Conservation (phyloP, 92 coral and sea anemone species). For the Galaxea fascicularis region DNA sequence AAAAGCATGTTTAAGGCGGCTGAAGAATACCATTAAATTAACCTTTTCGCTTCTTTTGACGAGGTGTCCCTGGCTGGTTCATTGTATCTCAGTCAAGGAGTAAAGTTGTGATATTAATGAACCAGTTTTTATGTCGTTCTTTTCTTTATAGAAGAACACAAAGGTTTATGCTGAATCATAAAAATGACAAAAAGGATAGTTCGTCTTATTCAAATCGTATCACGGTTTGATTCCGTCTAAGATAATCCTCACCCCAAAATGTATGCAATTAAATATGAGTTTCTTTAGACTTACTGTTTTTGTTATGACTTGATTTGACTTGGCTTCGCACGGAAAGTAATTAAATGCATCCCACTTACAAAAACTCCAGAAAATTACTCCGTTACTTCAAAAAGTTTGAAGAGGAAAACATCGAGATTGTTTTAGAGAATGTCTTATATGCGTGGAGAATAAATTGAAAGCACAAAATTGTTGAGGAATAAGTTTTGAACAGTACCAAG, state of each 20-base stretch:
- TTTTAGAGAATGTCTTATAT: neutral
- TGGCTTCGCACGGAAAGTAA: neutral
- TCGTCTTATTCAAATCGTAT: no score
- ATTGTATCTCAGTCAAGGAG: neutral
- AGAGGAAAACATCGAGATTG: neutral
- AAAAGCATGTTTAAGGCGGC: neutral
- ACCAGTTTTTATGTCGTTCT: neutral
- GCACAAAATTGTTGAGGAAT: constrained; percentile 7
- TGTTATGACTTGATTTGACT: neutral
- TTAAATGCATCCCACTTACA: neutral
- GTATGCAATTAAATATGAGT: neutral
- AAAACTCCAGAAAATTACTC: neutral
- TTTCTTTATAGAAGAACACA: neutral
- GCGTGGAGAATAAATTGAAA: no score
- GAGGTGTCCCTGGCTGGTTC: neutral
- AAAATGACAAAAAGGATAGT: no score
- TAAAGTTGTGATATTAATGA: neutral
- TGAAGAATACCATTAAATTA: neutral
- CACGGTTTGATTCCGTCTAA: neutral
- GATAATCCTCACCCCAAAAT: neutral
- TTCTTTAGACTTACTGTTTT: neutral
- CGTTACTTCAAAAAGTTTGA: neutral
- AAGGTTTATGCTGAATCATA: neutral
- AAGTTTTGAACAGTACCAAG: constrained; percentile 10
- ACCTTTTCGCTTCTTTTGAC: neutral